phyloP scores from a whole-genome alignment of 1,140 invertebrate species.

The Euschistus heros region DNA sequence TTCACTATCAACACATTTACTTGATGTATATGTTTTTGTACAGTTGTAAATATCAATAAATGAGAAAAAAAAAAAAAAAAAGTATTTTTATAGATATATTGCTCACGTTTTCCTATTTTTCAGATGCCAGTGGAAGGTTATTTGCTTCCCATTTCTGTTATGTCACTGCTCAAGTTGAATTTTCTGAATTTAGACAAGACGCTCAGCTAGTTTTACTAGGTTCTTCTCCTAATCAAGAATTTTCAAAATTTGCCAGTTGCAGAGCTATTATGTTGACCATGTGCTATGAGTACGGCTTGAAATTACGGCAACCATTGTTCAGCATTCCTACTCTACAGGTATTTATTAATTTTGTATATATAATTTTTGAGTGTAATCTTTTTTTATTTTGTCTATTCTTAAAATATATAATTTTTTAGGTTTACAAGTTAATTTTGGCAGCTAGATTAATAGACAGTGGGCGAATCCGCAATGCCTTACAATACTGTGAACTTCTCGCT shows the following conservation, averaged over 20 bases:
- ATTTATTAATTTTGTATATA: slow-evolving; percentile 14
- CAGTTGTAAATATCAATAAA: background rate
- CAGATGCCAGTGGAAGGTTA: slow-evolving; percentile 55
- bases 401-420: slow-evolving; percentile 35
- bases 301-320: slow-evolving; percentile 64
- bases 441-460: slow-evolving; percentile 55
- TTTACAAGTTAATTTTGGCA: slow-evolving; percentile 63
- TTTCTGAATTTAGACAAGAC: slow-evolving; percentile 50
- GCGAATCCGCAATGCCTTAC: slow-evolving; percentile 46
- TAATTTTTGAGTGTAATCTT: background rate
- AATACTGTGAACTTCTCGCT: slow-evolving; percentile 72
- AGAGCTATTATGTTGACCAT: slow-evolving; percentile 87
- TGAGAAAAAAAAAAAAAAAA: too few species aligned
- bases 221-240: slow-evolving; percentile 49
- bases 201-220: slow-evolving; percentile 71
- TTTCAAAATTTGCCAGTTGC: slow-evolving; percentile 61
- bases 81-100: too few species aligned
- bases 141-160: slow-evolving; percentile 91
- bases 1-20: too few species aligned
- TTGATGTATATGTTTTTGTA: background rate
- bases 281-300: slow-evolving; percentile 85
- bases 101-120: slow-evolving; percentile 26
- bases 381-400: slow-evolving; percentile 16
- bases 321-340: slow-evolving; percentile 60
- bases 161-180: slow-evolving; percentile 71